Evolutionary conservation across 2,113 vertebrate genomes (phyloP).

Genomic region (Dissostichus mawsoni): DNA sequence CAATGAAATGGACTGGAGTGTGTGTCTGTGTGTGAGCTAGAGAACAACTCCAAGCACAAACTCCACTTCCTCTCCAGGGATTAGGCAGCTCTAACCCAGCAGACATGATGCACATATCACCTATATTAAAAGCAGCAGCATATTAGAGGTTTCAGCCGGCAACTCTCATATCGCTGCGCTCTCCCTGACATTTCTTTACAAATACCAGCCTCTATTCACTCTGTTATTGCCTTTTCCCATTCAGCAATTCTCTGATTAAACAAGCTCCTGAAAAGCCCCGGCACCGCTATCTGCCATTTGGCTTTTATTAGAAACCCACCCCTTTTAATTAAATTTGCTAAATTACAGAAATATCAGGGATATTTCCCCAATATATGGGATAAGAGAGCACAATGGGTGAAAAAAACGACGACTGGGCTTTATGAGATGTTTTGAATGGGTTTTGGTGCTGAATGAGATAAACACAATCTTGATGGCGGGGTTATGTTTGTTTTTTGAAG

Average conservation of each 20-base stretch:
- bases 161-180: slow-evolving; percentile 68
- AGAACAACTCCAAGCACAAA: slow-evolving; percentile 2
- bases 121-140: slow-evolving; percentile 65
- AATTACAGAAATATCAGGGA: slow-evolving; percentile 76
- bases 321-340: slow-evolving; percentile 78
- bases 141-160: slow-evolving; percentile 66
- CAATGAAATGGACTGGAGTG: slow-evolving; percentile 2
- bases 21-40: slow-evolving; percentile 2
- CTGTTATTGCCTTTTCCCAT: slow-evolving; percentile 78
- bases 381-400: slow-evolving; percentile 70
- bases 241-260: slow-evolving; percentile 78
- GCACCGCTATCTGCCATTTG: slow-evolving; percentile 79
- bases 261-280: slow-evolving; percentile 67
- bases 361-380: slow-evolving; percentile 74
- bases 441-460: slow-evolving; percentile 58
- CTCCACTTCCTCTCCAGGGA: slow-evolving; percentile 43
- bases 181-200: slow-evolving; percentile 83
- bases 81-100: slow-evolving; percentile 44
- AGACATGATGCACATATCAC: slow-evolving; percentile 61
- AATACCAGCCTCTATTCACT: slow-evolving; percentile 81
- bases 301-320: slow-evolving; percentile 80
- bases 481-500: slow-evolving; percentile 12
- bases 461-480: slow-evolving; percentile 62
- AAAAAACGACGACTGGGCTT: slow-evolving; percentile 49
- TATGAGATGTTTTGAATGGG: slow-evolving; percentile 71